Conservation (phyloP, 2,113 vertebrate species). For the Spheniscus mendiculus region DNA sequence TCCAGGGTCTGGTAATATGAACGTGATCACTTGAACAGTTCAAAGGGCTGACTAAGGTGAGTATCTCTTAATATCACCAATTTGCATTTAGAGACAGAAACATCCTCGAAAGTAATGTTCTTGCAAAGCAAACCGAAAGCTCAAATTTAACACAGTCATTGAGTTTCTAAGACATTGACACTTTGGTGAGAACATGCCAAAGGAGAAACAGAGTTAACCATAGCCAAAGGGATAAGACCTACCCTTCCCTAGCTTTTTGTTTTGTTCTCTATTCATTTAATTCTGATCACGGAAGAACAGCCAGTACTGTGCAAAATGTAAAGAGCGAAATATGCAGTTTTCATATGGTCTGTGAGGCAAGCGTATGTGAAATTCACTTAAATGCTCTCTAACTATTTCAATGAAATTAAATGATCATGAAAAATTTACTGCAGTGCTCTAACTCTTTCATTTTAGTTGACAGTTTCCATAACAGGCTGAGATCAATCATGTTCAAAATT, state of each 20-base stretch:
- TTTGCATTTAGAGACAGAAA: background rate
- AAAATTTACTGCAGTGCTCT: background rate
- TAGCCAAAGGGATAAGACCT: background rate
- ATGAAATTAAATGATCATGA: background rate
- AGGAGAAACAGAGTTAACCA: background rate
- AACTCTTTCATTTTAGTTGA: background rate
- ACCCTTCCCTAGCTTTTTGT: background rate
- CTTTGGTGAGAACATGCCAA: background rate
- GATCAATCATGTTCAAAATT: slow-evolving; percentile 15
- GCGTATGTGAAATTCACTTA: background rate
- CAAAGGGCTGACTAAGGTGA: background rate
- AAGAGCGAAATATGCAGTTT: background rate
- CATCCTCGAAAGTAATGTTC: background rate
- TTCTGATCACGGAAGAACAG: background rate
- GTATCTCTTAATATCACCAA: background rate
- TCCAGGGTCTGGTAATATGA: background rate
- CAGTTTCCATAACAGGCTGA: background rate
- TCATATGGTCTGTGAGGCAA: background rate
- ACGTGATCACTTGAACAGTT: background rate
- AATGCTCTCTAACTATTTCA: background rate
- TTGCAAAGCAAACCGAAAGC: background rate
- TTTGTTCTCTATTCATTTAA: background rate
- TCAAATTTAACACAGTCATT: background rate
- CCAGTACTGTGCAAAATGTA: background rate
- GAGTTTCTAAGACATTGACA: background rate